Evolutionary conservation across 1,140 invertebrate species (phyloP), one percentile per base, ranked within the genome.

Genomic region (Aphis craccivora): DNA sequence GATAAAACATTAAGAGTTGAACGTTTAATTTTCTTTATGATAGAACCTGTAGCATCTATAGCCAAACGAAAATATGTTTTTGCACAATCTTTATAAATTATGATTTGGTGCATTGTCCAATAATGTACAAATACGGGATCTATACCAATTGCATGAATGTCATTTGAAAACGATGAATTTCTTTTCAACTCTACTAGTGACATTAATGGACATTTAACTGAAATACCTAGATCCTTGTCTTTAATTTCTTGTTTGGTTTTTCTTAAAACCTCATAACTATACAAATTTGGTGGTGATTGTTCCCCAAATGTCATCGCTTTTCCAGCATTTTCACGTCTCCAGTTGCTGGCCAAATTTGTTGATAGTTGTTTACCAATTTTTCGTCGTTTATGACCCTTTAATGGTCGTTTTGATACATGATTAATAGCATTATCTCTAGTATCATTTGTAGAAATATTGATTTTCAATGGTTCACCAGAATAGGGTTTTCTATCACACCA

Each of bases 241-340:
- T 86, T 86, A 40, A 35, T 25, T 25, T 86, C 43, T 48, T 88
- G 86, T 51, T 88, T 88, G 1, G 43, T 51, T 88, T 88, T 88
- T 30, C 86, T 45, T 51, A 88, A 45, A 23, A 45, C 43, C 22
- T 83, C n/a, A 40, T 37, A 22, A 20, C 2, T 83, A 83, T 40
- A 83, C 11, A 83, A 22, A 37, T 83, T 83, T 37, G 76, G 76
- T 0, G 76, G 76, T 40, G 76, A 76, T 76, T n/a, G 25, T n/a
- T 35, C 30, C 9, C 67, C 67, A 76, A 76, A 76, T 76, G 8
- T 35, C n/a, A 76, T n/a, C 53, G 23, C 2, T n/a, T 86, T 35
- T 40, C 7, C 25, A 22, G 37, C 40, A 40, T 86, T 86, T 86
- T 86, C 35, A 35, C 25, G n/a, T 86, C 83, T 86, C 83, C 83